A percentile compares a stretch with the other conserved stretches of the same genome.
Conservation (phyloP, 2,888 invertebrate species). For the Nezara viridula region DNA sequence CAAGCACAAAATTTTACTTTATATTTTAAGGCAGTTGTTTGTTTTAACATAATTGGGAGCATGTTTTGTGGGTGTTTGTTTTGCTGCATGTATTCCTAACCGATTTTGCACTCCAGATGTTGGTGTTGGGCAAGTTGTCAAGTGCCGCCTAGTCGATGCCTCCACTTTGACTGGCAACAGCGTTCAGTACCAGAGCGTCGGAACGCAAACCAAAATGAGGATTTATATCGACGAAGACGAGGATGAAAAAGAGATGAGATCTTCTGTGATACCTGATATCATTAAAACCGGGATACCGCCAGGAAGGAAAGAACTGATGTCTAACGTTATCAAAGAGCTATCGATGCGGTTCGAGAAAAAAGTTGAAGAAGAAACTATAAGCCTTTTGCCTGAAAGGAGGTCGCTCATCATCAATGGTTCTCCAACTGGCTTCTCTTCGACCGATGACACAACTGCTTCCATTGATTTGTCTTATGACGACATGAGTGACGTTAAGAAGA, state of each 20-base stretch:
- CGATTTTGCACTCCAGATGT: slow-evolving; percentile 57
- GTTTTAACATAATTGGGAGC: slow-evolving; percentile 43
- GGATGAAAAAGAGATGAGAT: slow-evolving; percentile 25
- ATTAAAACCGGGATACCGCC: slow-evolving; percentile 36
- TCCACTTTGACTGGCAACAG: not conserved
- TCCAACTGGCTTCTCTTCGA: slow-evolving; percentile 59
- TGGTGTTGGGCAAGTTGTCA: slow-evolving; percentile 58
- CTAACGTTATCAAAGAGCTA: slow-evolving; percentile 55
- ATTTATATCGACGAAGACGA: slow-evolving; percentile 58
- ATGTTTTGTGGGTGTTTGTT: slow-evolving; percentile 55
- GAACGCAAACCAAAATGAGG: slow-evolving; percentile 59
- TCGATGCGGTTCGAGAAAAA: slow-evolving; percentile 51
- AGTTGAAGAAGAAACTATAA: slow-evolving; percentile 52
- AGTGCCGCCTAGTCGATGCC: slow-evolving; percentile 46
- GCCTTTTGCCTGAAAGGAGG: slow-evolving; percentile 28
- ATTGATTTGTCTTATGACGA: slow-evolving; percentile 49
- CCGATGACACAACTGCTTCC: slow-evolving; percentile 56
- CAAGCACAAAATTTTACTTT: not conserved
- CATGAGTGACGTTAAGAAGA: slow-evolving; percentile 9
- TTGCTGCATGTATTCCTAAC: slow-evolving; percentile 57
- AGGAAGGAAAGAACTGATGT: slow-evolving; percentile 43
- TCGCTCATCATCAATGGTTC: not conserved
- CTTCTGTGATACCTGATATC: slow-evolving; percentile 44
- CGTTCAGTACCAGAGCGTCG: slow-evolving; percentile 21
- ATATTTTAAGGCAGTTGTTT: slow-evolving; percentile 41